phyloP scores from a whole-genome alignment of 2,113 vertebrate genomes.

The Cepphus grylle region DNA sequence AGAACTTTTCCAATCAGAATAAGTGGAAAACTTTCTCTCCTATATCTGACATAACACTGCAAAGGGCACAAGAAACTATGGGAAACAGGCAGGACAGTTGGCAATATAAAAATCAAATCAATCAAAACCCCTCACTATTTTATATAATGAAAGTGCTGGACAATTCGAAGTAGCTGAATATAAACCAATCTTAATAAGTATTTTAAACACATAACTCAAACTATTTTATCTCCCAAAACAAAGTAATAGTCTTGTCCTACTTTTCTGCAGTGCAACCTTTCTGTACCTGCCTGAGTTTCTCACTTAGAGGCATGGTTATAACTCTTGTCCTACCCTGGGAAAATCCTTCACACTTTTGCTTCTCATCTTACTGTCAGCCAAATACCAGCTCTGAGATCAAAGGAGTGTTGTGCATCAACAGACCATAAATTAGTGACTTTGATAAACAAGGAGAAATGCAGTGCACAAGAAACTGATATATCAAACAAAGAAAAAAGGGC shows the following conservation, averaged over 20 bases:
- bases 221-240: not conserved
- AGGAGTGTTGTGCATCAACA: not conserved
- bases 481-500: not conserved
- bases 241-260: not conserved
- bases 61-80: not conserved
- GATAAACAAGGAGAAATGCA: not conserved
- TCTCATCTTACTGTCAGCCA: not conserved
- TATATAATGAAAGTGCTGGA: not conserved
- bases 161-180: not conserved
- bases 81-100: rapidly evolving
- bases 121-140: rapidly evolving
- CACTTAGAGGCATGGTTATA: not conserved
- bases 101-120: not conserved
- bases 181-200: not conserved
- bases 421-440: slow-evolving; percentile 1
- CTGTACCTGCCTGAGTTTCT: not conserved
- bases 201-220: not conserved
- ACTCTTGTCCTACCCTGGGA: not conserved
- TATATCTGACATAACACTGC: not conserved
- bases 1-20: not conserved
- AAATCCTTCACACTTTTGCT: not conserved
- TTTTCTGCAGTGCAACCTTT: not conserved
- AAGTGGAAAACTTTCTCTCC: not conserved
- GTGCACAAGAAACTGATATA: not conserved
- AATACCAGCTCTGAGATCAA: not conserved